Evolutionary conservation across 2,888 invertebrate species (phyloP).

Genomic region (Phyllotreta striolata): DNA sequence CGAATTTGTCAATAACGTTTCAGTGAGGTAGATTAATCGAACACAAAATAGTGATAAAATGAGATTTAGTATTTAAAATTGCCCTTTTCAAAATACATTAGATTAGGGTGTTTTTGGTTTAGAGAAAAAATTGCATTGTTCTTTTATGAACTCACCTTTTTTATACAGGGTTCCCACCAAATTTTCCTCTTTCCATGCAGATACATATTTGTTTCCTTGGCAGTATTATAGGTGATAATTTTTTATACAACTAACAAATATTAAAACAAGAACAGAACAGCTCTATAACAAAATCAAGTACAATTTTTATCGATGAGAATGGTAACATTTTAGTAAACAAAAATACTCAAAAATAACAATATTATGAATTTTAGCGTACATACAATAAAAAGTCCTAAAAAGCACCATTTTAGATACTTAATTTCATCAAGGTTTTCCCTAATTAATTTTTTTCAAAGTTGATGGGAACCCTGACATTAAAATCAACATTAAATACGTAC

Average conservation of each 20-base stretch:
- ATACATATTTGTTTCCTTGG: conserved; percentile 36
- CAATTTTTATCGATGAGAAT: conserved; percentile 21
- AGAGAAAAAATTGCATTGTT: conserved; percentile 30
- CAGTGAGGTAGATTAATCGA: too few species aligned
- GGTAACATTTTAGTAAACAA: conserved; percentile 24
- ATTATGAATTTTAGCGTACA: conserved; percentile 10
- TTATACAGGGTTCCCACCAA: conserved; percentile 39
- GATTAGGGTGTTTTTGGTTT: neutral
- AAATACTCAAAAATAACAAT: conserved; percentile 14
- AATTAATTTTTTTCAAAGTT: conserved; percentile 24
- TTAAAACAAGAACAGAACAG: conserved; percentile 29
- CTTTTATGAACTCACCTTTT: conserved; percentile 36
- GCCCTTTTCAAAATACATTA: conserved; percentile 27
- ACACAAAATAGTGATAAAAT: neutral
- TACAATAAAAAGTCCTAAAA: conserved; percentile 1
- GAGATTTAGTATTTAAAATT: neutral
- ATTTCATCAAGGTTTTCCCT: conserved; percentile 20
- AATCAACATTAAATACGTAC: conserved; percentile 24
- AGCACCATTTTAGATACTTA: conserved; percentile 19
- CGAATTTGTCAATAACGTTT: neutral
- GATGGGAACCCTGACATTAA: conserved; percentile 38
- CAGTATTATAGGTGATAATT: conserved; percentile 36
- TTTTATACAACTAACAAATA: conserved; percentile 31
- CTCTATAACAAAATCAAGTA: conserved; percentile 33
- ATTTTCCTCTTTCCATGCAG: conserved; percentile 36